Evolutionary conservation across 2,888 invertebrate genomes (phyloP).

Genomic region (Crematogaster levior): DNA sequence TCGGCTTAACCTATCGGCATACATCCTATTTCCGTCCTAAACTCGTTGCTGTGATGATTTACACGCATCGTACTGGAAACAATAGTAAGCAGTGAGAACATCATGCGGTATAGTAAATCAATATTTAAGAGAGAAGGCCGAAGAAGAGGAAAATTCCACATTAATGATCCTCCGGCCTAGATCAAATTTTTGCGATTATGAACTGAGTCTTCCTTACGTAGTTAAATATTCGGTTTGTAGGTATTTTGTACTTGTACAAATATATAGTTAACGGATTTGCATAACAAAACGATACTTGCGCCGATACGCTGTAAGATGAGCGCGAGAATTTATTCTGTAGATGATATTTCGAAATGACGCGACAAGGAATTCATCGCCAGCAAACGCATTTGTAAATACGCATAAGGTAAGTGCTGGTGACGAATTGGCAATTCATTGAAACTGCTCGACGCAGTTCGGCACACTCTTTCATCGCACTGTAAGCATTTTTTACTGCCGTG

Average conservation of each 20-base stretch:
- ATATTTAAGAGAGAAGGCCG: constrained; percentile 14
- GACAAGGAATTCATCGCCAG: constrained; percentile 1
- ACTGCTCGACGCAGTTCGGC: not conserved
- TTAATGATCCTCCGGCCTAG: not conserved
- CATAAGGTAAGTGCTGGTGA: not conserved
- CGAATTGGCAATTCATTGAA: constrained; percentile 7
- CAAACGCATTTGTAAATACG: constrained; percentile 44
- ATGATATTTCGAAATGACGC: not conserved
- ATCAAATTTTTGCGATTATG: constrained; percentile 13
- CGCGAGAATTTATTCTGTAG: not conserved
- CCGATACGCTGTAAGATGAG: not conserved
- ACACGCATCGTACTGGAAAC: constrained; percentile 50
- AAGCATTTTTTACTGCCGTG: constrained; percentile 25
- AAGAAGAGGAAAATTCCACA: constrained; percentile 1
- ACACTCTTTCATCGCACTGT: not conserved
- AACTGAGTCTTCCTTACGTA: constrained; percentile 45
- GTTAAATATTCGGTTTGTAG: constrained; percentile 23
- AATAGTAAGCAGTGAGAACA: constrained; percentile 21
- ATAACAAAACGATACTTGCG: constrained; percentile 9
- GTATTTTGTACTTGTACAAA: constrained; percentile 49
- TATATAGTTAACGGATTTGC: constrained; percentile 16
- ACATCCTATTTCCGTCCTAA: constrained; percentile 79
- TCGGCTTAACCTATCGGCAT: constrained; percentile 82
- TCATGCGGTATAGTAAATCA: constrained; percentile 3
- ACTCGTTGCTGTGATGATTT: constrained; percentile 83